phyloP scores from a whole-genome alignment of 2,113 vertebrate genomes.

The Epinephelus moara region DNA sequence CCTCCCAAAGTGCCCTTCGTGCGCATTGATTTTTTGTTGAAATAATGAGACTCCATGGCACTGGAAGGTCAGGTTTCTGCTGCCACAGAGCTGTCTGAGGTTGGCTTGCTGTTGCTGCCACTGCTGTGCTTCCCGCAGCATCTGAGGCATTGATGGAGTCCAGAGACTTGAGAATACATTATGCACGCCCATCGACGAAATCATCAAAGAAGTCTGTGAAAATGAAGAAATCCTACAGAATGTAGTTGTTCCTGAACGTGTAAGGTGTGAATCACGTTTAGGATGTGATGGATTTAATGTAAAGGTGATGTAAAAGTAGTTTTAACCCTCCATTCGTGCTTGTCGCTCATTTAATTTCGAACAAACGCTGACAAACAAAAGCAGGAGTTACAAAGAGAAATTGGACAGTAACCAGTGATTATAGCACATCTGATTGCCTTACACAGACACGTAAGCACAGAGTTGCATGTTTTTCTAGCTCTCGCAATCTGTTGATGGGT shows the following conservation, averaged over 20 bases:
- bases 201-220: slow-evolving; percentile 1
- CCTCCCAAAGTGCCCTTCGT: slow-evolving; percentile 81
- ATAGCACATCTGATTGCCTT: background rate
- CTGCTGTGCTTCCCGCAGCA: slow-evolving; percentile 43
- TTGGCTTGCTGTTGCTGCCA: slow-evolving; percentile 47
- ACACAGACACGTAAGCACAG: background rate
- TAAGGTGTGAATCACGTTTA: background rate
- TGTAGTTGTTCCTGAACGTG: background rate
- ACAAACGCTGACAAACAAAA: background rate
- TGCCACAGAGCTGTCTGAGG: slow-evolving; percentile 67
- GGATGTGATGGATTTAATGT: background rate
- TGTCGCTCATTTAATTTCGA: background rate
- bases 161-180: slow-evolving; percentile 27
- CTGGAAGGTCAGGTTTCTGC: slow-evolving; percentile 82
- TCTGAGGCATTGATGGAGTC: slow-evolving; percentile 34
- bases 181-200: slow-evolving; percentile 2
- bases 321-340: background rate
- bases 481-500: slow-evolving; percentile 47
- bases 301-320: background rate
- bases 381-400: background rate
- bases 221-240: background rate
- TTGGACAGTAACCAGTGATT: background rate
- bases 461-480: slow-evolving; percentile 18
- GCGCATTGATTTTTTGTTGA: slow-evolving; percentile 85
- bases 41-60: slow-evolving; percentile 81